Evolutionary conservation across 2,113 vertebrate species (phyloP).

Genomic region (Ctenodactylus gundi): DNA sequence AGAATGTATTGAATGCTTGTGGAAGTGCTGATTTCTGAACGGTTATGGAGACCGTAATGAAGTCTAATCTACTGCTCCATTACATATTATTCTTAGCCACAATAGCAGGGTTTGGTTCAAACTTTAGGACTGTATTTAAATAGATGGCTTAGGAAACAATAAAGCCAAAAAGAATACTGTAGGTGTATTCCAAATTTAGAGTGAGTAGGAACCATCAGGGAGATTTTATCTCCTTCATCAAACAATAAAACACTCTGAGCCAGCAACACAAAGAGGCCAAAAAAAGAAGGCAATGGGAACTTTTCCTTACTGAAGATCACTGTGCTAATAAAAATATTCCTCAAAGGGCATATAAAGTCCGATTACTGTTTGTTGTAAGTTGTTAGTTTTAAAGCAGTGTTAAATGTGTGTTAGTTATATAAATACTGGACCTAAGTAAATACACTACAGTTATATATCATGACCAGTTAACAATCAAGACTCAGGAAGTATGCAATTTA

Average conservation of each 20-base stretch:
- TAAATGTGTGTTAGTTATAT: not conserved
- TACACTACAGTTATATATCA: not conserved
- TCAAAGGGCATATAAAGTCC: conserved; percentile 9
- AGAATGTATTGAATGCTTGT: not conserved
- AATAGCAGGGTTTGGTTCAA: conserved; percentile 29
- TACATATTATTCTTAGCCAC: conserved; percentile 64
- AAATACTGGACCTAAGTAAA: not conserved
- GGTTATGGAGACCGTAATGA: conserved; percentile 37
- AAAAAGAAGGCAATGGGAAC: not conserved
- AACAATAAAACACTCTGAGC: conserved; percentile 66
- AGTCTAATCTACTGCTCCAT: conserved; percentile 24
- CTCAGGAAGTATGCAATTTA: not conserved
- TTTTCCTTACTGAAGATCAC: not conserved
- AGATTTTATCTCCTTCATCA: conserved; percentile 69
- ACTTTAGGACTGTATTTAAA: conserved; percentile 65
- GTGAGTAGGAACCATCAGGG: conserved; percentile 60
- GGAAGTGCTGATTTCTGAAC: not conserved
- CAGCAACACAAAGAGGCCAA: conserved; percentile 25
- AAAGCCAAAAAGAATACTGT: conserved; percentile 65
- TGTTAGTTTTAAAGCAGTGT: conserved; percentile 9
- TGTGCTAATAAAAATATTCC: conserved; percentile 51
- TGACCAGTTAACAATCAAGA: not conserved
- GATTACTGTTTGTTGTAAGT: not conserved
- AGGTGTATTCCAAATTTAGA: conserved; percentile 76
- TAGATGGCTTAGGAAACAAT: conserved; percentile 74